Conservation (phyloP, 2,113 vertebrate species). For the Strigops habroptila region DNA sequence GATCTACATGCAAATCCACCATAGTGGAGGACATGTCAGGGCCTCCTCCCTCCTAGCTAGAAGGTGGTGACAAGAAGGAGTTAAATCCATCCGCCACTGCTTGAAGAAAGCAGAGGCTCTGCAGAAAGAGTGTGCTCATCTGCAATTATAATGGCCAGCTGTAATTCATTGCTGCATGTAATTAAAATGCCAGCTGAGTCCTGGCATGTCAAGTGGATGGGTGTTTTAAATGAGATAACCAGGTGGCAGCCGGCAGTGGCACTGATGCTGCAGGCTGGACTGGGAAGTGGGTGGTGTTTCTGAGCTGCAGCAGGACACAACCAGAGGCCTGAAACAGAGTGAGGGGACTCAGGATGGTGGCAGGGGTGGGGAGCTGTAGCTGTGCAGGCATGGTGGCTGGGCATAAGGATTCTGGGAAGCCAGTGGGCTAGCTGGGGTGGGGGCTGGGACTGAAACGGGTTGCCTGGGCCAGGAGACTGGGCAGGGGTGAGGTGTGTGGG, state of each 20-base stretch:
- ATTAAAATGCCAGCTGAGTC: background rate
- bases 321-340: background rate
- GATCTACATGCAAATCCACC: background rate
- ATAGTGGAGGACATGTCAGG: background rate
- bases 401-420: background rate
- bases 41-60: background rate
- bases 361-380: background rate
- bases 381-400: background rate
- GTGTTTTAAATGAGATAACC: background rate
- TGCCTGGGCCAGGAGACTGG: background rate
- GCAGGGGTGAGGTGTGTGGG: background rate
- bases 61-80: background rate
- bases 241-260: background rate
- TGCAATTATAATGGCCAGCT: background rate
- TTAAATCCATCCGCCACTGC: background rate
- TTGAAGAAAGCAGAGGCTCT: background rate
- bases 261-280: background rate
- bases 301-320: background rate
- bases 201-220: background rate
- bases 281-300: background rate
- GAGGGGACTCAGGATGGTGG: background rate
- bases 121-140: background rate
- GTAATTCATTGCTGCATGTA: background rate
- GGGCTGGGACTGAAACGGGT: accelerated
- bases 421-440: background rate